These are phyloP conservation scores for Danionella dracula DNA, from an alignment of 2,797 vertebrate species.

Conservation along the genomic window DNA sequence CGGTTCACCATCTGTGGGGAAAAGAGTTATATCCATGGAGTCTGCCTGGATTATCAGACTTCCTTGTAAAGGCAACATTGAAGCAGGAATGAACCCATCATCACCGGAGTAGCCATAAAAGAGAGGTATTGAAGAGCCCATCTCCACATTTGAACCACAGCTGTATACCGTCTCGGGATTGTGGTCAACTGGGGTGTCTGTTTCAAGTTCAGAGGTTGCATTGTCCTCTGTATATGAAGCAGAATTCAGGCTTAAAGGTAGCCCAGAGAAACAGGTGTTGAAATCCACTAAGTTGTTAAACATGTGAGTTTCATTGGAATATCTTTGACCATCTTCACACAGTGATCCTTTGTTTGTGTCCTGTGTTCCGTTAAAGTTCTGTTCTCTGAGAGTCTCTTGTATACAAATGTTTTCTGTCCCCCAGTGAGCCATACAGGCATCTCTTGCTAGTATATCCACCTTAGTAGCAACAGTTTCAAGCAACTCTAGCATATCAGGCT, in stretches of 20 bases:
- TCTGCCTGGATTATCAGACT: constrained; percentile 92
- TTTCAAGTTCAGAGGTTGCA: constrained; percentile 54
- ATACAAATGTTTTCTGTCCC: constrained; percentile 61
- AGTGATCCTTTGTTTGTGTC: constrained; percentile 60
- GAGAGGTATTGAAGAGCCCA: constrained; percentile 54
- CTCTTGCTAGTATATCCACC: constrained; percentile 53
- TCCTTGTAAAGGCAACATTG: constrained; percentile 83
- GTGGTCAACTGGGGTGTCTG: constrained; percentile 64
- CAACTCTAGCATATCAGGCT: constrained; percentile 48
- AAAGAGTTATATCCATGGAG: constrained; percentile 86
- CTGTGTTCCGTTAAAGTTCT: constrained; percentile 66
- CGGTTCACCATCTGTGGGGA: constrained; percentile 73
- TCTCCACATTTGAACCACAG: constrained; percentile 45
- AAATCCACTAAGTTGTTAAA: constrained; percentile 60
- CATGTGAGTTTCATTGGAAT: constrained; percentile 20
- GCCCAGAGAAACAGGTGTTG: constrained; percentile 62
- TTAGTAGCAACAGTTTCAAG: constrained; percentile 60
- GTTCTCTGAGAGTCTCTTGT: constrained; percentile 63
- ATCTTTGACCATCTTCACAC: constrained; percentile 35
- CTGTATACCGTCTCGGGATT: constrained; percentile 64
- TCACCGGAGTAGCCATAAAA: constrained; percentile 62
- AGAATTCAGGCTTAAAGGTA: constrained; percentile 39
- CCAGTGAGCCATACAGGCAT: constrained; percentile 65
- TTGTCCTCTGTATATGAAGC: constrained; percentile 42
- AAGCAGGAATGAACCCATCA: constrained; percentile 77